Conservation (phyloP, 2,888 invertebrate genomes). For the Drosophila greeni region DNA sequence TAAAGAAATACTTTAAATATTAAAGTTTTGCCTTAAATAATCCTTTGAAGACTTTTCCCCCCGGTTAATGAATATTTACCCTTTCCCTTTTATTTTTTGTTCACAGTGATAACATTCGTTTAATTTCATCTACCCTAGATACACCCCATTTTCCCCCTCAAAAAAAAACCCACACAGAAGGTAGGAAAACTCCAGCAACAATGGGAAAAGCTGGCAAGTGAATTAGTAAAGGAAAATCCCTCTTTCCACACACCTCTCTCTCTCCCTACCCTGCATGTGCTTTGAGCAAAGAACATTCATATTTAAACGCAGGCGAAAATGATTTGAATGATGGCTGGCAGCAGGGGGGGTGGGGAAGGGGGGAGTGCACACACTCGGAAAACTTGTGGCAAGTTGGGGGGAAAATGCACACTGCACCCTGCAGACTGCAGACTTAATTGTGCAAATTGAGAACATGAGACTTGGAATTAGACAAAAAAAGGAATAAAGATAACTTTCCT, state of each 20-base stretch:
- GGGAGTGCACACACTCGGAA: neutral
- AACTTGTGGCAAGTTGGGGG: neutral
- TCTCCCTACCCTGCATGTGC: constrained; percentile 22
- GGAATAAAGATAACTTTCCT: neutral
- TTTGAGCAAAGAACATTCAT: constrained; percentile 49
- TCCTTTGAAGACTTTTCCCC: too few species aligned
- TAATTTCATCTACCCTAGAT: constrained; percentile 9
- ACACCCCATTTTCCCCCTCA: neutral
- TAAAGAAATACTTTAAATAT: too few species aligned
- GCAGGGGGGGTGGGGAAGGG: neutral
- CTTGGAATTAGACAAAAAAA: too few species aligned
- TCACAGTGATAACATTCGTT: constrained; percentile 21
- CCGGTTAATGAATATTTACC: constrained; percentile 1
- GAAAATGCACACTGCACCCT: neutral
- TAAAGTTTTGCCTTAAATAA: too few species aligned
- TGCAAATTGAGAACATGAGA: neutral
- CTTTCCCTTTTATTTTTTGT: neutral
- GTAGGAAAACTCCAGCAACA: constrained; percentile 18
- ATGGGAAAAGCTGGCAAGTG: constrained; percentile 34
- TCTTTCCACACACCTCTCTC: neutral
- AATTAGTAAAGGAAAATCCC: constrained; percentile 37
- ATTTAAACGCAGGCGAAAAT: constrained; percentile 48
- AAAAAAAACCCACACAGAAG: neutral
- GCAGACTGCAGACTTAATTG: neutral
- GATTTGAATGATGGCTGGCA: constrained; percentile 36